A percentile compares a stretch with the other conserved stretches of the same genome.
Conservation (phyloP, 2,113 vertebrate species). For the Ammodytes dubius region DNA sequence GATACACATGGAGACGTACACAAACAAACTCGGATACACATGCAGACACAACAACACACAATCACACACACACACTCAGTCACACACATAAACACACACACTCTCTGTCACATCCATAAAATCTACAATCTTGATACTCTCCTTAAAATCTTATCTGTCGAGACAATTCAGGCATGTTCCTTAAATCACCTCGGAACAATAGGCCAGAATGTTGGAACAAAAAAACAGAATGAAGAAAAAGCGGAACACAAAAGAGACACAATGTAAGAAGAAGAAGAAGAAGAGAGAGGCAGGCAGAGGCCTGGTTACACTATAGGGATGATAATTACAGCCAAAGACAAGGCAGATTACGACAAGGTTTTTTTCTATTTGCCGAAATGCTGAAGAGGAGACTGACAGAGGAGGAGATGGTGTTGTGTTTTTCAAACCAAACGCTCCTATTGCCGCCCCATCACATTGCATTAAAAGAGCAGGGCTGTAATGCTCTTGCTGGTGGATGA, state of each 20-base stretch:
- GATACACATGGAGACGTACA: conserved; percentile 25
- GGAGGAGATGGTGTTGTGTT: conserved; percentile 70
- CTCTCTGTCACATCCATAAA: no score
- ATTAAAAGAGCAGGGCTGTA: conserved; percentile 57
- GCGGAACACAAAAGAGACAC: conserved; percentile 78
- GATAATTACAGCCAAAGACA: conserved; percentile 83
- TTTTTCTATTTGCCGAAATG: conserved; percentile 65
- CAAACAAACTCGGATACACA: conserved; percentile 49
- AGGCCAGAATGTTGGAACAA: conserved; percentile 79
- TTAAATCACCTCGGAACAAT: conserved; percentile 82
- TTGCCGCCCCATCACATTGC: conserved; percentile 65
- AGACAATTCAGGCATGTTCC: conserved; percentile 85
- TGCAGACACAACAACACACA: conserved; percentile 36
- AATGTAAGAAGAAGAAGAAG: conserved; percentile 62
- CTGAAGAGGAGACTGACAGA: conserved; percentile 72
- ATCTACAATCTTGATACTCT: no score
- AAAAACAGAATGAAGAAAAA: conserved; percentile 77
- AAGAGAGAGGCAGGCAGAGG: conserved; percentile 62
- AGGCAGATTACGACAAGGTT: conserved; percentile 78
- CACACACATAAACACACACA: conserved; percentile 44
- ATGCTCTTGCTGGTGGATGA: conserved; percentile 54
- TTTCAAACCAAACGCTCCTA: conserved; percentile 66
- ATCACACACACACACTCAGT: conserved; percentile 16
- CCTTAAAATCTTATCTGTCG: no score
- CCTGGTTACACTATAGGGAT: conserved; percentile 67